Evolutionary conservation across 2,113 vertebrate species (phyloP), one percentile per base, ranked within the genome.

Genomic region (Petaurus breviceps): DNA sequence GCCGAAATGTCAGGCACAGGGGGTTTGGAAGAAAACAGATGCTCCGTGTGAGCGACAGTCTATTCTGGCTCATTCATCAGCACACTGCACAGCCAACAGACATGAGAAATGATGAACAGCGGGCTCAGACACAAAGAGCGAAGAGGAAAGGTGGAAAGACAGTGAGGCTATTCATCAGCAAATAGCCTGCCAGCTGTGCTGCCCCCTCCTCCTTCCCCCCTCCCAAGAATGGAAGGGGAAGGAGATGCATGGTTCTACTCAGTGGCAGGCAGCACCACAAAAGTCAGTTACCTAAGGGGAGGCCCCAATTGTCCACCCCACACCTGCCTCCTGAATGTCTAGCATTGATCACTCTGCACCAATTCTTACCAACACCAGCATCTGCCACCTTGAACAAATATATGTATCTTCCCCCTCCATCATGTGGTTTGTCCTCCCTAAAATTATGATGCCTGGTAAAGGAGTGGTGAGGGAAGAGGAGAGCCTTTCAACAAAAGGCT

Each of bases 41-140:
- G 49, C 0, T 0, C 0, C 0, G 37, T 91, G 91, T 51, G 52
- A 47, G 37, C 49, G 52, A 91, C 28, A 0, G 25, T 92, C 25
- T 31, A 46, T 3, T n/a, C n/a, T 0, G n/a, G 55, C 94, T 93
- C 96, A 92, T 91, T 47, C 95, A 10, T 68, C 95, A 37, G 91
- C 0, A 0, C 11, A 84, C 16, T 43, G 12, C 28, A 93, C 77
- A 93, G 0, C 4, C 0, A 0, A 90, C n/a, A 11, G 37, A 93
- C 0, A 0, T 51, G 96, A 96, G 52, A n/a, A 93, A 94, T 0
- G 0, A 47, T 0, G 0, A 0, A 8, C 94, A 5, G 55, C 14
- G 6, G 0, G 50, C 51, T 10, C 91, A 89, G 61, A 93, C 84
- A 92, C 37, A 9, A 25, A n/a, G 4, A 51, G 47, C 52, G 47